phyloP scores from a whole-genome alignment of 2,888 invertebrate species.

The Cordilura impudica region DNA sequence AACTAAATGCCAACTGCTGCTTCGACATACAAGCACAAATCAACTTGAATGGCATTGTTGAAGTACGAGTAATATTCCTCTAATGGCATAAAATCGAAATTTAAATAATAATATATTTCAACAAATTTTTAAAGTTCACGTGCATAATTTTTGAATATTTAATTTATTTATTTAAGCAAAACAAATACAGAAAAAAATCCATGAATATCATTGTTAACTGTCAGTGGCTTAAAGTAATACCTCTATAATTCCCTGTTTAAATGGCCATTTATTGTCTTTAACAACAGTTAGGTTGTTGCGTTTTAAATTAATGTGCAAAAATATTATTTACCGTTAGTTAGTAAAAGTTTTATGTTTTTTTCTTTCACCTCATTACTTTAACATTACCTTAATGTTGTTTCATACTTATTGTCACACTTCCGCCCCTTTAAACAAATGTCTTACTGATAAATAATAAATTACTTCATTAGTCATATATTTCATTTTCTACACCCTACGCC shows the following conservation, averaged over 20 bases:
- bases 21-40: neutral
- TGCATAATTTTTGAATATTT: neutral
- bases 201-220: neutral
- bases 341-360: neutral
- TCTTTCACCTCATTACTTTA: neutral
- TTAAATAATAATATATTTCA: neutral
- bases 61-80: neutral
- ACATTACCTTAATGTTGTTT: neutral
- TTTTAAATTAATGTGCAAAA: neutral
- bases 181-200: neutral
- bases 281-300: neutral
- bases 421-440: neutral
- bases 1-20: neutral
- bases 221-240: too few relatives aligned
- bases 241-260: neutral
- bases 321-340: neutral
- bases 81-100: neutral
- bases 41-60: neutral
- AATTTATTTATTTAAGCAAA: neutral
- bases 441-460: conserved; percentile 1
- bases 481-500: too few relatives aligned
- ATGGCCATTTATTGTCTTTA: neutral
- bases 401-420: conserved; percentile 8
- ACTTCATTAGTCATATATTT: neutral
- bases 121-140: neutral